Conservation (phyloP, 2,888 invertebrate genomes). For the Lepidonotus clava region DNA sequence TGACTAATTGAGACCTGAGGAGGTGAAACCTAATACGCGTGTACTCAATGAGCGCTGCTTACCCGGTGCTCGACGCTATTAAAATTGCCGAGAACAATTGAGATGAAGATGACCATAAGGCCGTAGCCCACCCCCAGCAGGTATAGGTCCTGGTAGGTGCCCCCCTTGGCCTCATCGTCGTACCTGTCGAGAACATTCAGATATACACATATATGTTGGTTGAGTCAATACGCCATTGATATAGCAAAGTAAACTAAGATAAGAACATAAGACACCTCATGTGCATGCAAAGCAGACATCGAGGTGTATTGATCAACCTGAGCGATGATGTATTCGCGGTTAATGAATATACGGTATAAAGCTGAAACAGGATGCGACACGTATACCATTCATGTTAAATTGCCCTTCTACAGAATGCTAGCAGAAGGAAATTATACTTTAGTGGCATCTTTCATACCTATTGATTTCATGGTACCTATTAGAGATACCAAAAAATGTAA, state of each 20-base stretch:
- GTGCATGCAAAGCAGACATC: neutral
- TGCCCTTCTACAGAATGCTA: too few species aligned
- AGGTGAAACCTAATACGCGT: too few species aligned
- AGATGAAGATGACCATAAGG: constrained; percentile 88
- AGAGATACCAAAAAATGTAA: too few species aligned
- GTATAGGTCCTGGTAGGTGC: constrained; percentile 84
- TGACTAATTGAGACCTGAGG: too few species aligned
- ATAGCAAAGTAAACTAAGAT: neutral
- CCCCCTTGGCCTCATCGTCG: constrained; percentile 70
- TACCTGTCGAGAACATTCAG: constrained; percentile 56
- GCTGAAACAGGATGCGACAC: too few species aligned
- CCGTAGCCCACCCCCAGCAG: constrained; percentile 86
- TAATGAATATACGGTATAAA: too few species aligned
- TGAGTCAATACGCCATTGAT: neutral
- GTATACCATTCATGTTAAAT: too few species aligned
- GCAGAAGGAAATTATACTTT: too few species aligned
- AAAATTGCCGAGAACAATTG: constrained; percentile 87
- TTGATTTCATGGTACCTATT: too few species aligned
- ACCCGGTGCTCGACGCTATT: constrained; percentile 88
- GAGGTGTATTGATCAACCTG: neutral
- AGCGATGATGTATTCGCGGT: too few species aligned
- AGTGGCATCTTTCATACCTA: too few species aligned
- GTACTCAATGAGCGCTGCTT: too few species aligned
- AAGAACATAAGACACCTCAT: neutral
- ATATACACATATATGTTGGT: neutral